Evolutionary conservation across 2,113 vertebrate genomes (phyloP).

Genomic region (Dascyllus trimaculatus): DNA sequence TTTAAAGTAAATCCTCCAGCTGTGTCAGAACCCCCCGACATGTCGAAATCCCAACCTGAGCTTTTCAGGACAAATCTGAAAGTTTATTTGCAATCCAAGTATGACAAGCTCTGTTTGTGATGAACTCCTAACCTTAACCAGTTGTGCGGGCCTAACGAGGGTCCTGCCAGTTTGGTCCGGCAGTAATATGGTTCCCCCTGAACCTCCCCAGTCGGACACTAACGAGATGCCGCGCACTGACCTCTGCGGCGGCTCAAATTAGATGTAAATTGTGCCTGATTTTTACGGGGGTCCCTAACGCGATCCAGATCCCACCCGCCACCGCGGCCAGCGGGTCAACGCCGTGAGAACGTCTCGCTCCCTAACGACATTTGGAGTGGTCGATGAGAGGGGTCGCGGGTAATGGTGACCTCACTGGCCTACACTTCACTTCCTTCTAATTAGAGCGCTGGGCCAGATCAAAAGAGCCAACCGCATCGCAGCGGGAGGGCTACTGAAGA

Average conservation of each 20-base stretch:
- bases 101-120: constrained; percentile 51
- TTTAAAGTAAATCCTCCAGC: constrained; percentile 53
- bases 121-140: constrained; percentile 67
- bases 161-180: constrained; percentile 56
- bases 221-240: constrained; percentile 78
- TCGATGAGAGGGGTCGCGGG: constrained; percentile 89
- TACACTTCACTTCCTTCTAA: constrained; percentile 99
- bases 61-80: constrained; percentile 53
- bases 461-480: constrained; percentile 90
- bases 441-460: constrained; percentile 94
- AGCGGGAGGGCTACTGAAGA: constrained; percentile 91
- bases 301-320: constrained; percentile 86
- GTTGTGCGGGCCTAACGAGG: constrained; percentile 63
- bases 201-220: constrained; percentile 67
- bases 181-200: constrained; percentile 49
- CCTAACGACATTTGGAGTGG: constrained; percentile 91
- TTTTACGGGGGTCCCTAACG: constrained; percentile 86
- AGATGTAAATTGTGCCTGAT: constrained; percentile 84
- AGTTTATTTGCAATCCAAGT: constrained; percentile 17
- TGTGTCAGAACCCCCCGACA: neutral
- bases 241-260: constrained; percentile 79
- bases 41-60: constrained; percentile 17
- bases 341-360: constrained; percentile 89
- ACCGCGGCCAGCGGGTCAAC: constrained; percentile 75
- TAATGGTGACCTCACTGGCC: constrained; percentile 94